phyloP scores from a whole-genome alignment of 2,797 vertebrate genomes.

The Lutjanus campechanus region DNA sequence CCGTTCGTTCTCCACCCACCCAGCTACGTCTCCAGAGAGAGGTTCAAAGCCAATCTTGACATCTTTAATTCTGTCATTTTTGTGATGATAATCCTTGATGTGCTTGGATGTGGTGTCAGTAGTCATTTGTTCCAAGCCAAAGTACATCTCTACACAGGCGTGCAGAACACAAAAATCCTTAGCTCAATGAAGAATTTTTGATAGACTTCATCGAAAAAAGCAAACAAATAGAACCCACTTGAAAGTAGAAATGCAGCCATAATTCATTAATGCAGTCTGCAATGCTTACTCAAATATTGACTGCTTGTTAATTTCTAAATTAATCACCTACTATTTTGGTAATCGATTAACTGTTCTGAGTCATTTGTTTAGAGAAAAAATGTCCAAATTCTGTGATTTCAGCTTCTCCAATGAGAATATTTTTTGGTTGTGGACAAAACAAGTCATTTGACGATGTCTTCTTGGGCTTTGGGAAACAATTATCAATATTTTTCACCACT shows the following conservation, averaged over 20 bases:
- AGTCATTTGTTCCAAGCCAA: constrained; percentile 74
- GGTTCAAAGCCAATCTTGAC: constrained; percentile 81
- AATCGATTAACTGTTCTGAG: too few relatives aligned
- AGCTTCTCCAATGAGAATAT: too few relatives aligned
- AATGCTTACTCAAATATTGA: too few relatives aligned
- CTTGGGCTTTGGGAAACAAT: too few relatives aligned
- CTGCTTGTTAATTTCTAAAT: too few relatives aligned
- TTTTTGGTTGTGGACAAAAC: too few relatives aligned
- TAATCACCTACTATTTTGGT: too few relatives aligned
- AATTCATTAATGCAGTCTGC: too few relatives aligned
- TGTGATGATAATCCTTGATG: constrained; percentile 89
- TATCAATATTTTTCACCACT: too few relatives aligned
- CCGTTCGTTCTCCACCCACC: constrained; percentile 68
- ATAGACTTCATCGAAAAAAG: constrained; percentile 13
- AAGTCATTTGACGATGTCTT: too few relatives aligned
- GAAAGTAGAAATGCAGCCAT: neutral
- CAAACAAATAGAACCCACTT: neutral
- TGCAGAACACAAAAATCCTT: constrained; percentile 21
- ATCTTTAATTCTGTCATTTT: constrained; percentile 86
- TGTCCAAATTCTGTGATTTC: too few relatives aligned
- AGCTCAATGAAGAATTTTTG: constrained; percentile 38
- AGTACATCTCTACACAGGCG: constrained; percentile 76
- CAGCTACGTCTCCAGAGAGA: constrained; percentile 69
- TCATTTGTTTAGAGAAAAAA: too few relatives aligned
- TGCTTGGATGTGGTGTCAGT: constrained; percentile 78